Evolutionary conservation across 2,888 invertebrate genomes (phyloP).

Genomic region (Rhagium mordax): DNA sequence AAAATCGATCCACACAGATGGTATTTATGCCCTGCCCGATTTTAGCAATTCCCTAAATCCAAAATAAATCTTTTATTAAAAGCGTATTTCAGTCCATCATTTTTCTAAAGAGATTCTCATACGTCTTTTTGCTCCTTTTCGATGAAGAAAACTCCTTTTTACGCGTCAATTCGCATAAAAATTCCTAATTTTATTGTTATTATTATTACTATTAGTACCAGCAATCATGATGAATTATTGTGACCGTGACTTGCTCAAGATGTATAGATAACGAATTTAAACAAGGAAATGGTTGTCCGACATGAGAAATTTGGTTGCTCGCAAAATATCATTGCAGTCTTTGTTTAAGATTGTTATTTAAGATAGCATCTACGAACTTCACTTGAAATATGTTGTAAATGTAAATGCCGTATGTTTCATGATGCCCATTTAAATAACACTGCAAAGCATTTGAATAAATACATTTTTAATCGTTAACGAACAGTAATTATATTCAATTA

Average conservation of each 20-base stretch:
- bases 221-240: no score
- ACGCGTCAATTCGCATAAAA: no score
- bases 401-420: not conserved
- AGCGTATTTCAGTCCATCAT: no score
- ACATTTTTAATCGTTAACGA: not conserved
- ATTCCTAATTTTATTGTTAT: no score
- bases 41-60: no score
- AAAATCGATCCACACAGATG: no score
- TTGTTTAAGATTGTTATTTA: not conserved
- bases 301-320: not conserved
- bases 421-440: constrained; percentile 16
- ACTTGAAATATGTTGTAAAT: constrained; percentile 4
- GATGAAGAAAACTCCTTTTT: no score
- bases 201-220: no score
- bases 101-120: no score
- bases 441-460: constrained; percentile 16
- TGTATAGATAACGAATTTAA: not conserved
- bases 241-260: not conserved
- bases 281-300: not conserved
- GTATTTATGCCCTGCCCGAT: no score
- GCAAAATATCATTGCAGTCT: not conserved
- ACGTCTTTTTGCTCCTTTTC: no score
- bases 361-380: not conserved
- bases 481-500: not conserved
- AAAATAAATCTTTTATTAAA: no score